Conservation (phyloP, 2,888 invertebrate genomes). For the Himalopsyche kuldschensis region DNA sequence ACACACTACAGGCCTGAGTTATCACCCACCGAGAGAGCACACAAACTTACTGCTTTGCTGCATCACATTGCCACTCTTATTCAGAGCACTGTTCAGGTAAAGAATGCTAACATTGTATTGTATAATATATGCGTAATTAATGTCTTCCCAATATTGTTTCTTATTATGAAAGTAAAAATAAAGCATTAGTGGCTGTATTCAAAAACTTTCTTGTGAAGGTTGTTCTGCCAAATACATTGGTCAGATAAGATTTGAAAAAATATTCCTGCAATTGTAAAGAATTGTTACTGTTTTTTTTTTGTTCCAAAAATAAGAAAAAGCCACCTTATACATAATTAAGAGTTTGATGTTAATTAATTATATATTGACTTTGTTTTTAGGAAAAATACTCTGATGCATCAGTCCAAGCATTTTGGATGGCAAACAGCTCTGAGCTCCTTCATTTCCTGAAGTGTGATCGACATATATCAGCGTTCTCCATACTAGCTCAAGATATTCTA, state of each 20-base stretch:
- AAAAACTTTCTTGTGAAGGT: no score
- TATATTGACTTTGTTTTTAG: constrained; percentile 48
- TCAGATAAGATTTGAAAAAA: no score
- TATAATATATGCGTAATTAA: background rate
- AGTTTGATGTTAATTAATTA: background rate
- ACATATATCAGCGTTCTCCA: constrained; percentile 88
- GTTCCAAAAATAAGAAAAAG: no score
- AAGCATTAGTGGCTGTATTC: no score
- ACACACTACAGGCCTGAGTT: constrained; percentile 92
- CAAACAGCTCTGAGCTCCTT: constrained; percentile 93
- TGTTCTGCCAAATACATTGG: no score
- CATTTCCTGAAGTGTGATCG: constrained; percentile 96
- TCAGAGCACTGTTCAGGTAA: constrained; percentile 79
- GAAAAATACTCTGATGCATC: constrained; percentile 85
- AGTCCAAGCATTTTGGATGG: constrained; percentile 93
- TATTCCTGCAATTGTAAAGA: background rate
- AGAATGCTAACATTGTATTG: background rate
- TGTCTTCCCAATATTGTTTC: background rate
- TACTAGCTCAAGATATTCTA: constrained; percentile 90
- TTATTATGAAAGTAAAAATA: no score
- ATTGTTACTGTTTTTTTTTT: no score
- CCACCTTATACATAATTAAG: no score
- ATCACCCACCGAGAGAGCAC: constrained; percentile 88
- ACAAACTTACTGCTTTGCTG: constrained; percentile 84
- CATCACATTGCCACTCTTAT: constrained; percentile 90